Evolutionary conservation across 1,140 invertebrate genomes (phyloP).

Genomic region (Drosophila guanche): DNA sequence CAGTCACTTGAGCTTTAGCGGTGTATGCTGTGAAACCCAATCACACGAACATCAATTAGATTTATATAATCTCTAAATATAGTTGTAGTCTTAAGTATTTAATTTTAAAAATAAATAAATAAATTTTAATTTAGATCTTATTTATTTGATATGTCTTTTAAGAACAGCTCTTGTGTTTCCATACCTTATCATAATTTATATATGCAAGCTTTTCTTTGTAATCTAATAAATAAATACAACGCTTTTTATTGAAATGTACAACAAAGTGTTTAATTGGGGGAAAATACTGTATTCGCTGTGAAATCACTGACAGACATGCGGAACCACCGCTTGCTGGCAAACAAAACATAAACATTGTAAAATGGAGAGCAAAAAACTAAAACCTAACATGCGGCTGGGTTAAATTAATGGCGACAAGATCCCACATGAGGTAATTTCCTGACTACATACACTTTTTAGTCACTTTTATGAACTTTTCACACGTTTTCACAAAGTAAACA

Average conservation of each 20-base stretch:
- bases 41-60: constrained; percentile 75
- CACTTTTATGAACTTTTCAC: too few species aligned
- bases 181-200: constrained; percentile 81
- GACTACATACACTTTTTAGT: too few species aligned
- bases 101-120: constrained; percentile 82
- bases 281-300: too few species aligned
- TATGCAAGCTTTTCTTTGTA: constrained; percentile 80
- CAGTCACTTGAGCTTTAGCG: constrained; percentile 82
- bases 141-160: constrained; percentile 81
- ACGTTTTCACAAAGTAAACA: too few species aligned
- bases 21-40: constrained; percentile 43
- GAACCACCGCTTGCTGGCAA: too few species aligned
- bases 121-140: constrained; percentile 82
- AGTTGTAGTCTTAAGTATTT: constrained; percentile 78
- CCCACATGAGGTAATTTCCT: too few species aligned
- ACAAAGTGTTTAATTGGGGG: too few species aligned
- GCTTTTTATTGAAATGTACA: constrained; percentile 79
- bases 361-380: too few species aligned
- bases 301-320: too few species aligned
- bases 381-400: too few species aligned
- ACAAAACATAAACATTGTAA: too few species aligned
- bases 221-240: constrained; percentile 80
- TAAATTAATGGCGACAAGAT: too few species aligned
- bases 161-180: constrained; percentile 81
- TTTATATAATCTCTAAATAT: constrained; percentile 80